Evolutionary conservation across 2,888 invertebrate genomes (phyloP).

Genomic region (Nephrocerus scutellatus): DNA sequence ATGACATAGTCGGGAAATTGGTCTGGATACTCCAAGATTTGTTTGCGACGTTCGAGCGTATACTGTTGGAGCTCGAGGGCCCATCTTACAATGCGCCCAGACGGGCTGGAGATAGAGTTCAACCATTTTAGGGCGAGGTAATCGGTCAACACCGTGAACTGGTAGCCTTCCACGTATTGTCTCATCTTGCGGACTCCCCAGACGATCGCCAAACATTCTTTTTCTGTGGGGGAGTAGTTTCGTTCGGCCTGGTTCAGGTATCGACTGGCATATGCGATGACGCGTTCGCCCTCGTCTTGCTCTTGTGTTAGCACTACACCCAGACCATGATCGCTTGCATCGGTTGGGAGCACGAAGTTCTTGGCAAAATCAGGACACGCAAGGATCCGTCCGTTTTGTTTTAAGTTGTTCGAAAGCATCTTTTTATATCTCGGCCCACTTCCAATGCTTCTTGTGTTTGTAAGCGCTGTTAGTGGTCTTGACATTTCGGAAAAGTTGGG

Average conservation of each 20-base stretch:
- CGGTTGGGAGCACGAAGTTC: conserved; percentile 3
- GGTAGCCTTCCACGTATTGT: too few relatives aligned
- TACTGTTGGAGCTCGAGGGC: conserved; percentile 14
- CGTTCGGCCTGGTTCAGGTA: conserved; percentile 3
- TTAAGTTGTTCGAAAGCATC: conserved; percentile 7
- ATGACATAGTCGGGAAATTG: conserved; percentile 4
- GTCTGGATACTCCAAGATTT: too few relatives aligned
- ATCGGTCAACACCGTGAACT: too few relatives aligned
- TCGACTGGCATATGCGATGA: conserved; percentile 11
- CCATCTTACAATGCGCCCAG: conserved; percentile 9
- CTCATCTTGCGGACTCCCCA: too few relatives aligned
- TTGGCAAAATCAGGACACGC: conserved; percentile 8
- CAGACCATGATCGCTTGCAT: conserved; percentile 10
- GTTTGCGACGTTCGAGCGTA: not conserved
- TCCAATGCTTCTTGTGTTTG: not conserved
- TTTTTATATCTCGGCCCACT: not conserved
- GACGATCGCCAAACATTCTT: too few relatives aligned
- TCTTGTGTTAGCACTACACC: conserved; percentile 11
- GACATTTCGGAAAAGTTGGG: not conserved
- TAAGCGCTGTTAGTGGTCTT: not conserved
- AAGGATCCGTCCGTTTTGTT: not conserved
- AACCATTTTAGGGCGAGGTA: too few relatives aligned
- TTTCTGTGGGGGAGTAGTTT: conserved; percentile 12
- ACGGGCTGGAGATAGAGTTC: conserved; percentile 10
- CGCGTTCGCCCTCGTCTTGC: conserved; percentile 3